Percentiles rank a stretch among this genome's conserved stretches.
Conservation (phyloP, 2,797 vertebrate species). For the Uromys caudimaculatus region DNA sequence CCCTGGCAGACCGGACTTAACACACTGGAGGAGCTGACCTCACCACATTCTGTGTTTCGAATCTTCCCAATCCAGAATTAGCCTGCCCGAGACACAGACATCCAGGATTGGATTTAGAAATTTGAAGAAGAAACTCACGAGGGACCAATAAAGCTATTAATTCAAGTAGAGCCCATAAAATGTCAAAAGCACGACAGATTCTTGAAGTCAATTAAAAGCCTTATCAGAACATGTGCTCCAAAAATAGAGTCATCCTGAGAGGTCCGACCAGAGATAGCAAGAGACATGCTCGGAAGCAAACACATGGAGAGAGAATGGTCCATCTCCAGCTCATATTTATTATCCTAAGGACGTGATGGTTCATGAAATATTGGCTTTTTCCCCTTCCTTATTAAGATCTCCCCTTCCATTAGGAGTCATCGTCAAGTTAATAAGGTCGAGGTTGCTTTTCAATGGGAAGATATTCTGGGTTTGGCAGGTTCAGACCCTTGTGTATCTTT, state of each 20-base stretch:
- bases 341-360: constrained; percentile 17
- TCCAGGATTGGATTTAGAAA: constrained; percentile 47
- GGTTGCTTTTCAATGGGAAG: constrained; percentile 53
- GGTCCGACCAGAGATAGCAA: constrained; percentile 14
- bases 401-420: constrained; percentile 43
- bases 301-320: background rate
- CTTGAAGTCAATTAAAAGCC: constrained; percentile 62
- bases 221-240: constrained; percentile 58
- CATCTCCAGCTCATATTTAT: constrained; percentile 28
- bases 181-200: constrained; percentile 44
- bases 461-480: constrained; percentile 33
- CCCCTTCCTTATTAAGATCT: constrained; percentile 28
- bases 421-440: constrained; percentile 33
- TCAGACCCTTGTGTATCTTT: background rate
- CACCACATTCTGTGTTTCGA: constrained; percentile 45
- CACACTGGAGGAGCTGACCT: constrained; percentile 43
- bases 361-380: constrained; percentile 48
- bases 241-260: constrained; percentile 44
- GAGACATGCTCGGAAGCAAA: constrained; percentile 11
- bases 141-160: constrained; percentile 51
- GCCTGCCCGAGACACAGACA: constrained; percentile 59
- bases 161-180: constrained; percentile 26
- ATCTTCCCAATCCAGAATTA: constrained; percentile 45
- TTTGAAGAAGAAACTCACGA: constrained; percentile 70
- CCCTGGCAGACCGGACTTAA: background rate